Evolutionary conservation across 2,113 vertebrate genomes (phyloP), one percentile per base, ranked within the genome.

Genomic region (Triplophysa rosa): DNA sequence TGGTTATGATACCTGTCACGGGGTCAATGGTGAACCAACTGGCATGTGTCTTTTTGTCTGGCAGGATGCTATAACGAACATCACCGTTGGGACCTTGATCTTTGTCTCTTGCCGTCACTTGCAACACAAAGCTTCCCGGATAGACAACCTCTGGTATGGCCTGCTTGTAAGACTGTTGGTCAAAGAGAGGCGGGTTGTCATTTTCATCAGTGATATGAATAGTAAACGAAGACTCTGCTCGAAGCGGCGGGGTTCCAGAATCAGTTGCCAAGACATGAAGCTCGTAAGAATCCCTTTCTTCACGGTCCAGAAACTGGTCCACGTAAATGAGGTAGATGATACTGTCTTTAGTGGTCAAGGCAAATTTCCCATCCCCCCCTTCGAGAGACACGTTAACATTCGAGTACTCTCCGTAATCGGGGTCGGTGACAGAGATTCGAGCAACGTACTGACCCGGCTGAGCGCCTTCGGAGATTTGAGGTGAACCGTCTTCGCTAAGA

Each of bases 291-390:
- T 99, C 97, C 64, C 95, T 90, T 67, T 98, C 96, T 78, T 99
- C 98, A n/a, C 97, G 91, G 86, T 99, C 98, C 81, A 99, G 88
- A 11, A 93, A 89, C 63, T 97, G 93, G 89, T 99, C 97, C 80
- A 99, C 96, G 1, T 96, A 99, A 73, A 99, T 98, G 80, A 99
- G 92, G 89, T 99, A 99, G 89, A 99, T 98, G 85, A 99, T 97
- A 80, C 94, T 98, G 92, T 99, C 98, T 86, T 99, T 98, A 61
- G 97, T 99, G 56, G 96, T 99, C 29, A 99, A 92, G 11, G 97
- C 97, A 87, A 99, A 99, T 80, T 98, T 98, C 24, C 97, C 97
- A 33, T 99, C 98, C 0, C 97, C 98, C 0, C 98, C 98, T 74
- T 99, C 97, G 56, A 99, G 87, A 8, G 98, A 97, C 67, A 99